Evolutionary conservation across 2,113 vertebrate species (phyloP), one percentile per base, ranked within the genome.

Genomic region (Mormoops blainvillei): DNA sequence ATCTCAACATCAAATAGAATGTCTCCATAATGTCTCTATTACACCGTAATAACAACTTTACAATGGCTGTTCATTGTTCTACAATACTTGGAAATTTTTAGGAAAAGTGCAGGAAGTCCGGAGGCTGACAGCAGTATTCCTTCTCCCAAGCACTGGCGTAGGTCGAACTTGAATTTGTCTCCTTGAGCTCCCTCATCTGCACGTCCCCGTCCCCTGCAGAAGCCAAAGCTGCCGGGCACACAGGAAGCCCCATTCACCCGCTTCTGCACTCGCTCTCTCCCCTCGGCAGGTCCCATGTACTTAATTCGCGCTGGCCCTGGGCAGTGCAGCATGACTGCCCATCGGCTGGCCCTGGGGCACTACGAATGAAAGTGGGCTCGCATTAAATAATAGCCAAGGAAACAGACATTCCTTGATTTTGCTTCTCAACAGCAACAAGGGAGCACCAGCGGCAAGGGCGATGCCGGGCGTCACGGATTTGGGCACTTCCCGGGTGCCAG

Each of bases 381-480:
- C 6, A 18, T 22, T 67, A 52, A 87, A 45, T 5, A 61, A 83
- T 22, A 38, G 8, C n/a, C 24, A 71, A 54, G 31, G 41, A 92
- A 76, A 71, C 7, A 28, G 52, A 61, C 36, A 48, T n/a, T 18
- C 1, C 67, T 3, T 5, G 38, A 76, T 19, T 11, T 65, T 45
- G 18, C n/a, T 89, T 50, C 16, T 87, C 38, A 22, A 43, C 13
- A 61, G 61, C 38, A 41, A 43, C 43, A 11, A 65, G 7, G 24
- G 36, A 7, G 4, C 43, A 43, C 33, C 1, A 78, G 56, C 22
- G 9, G 22, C 36, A 26, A 61, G 33, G 2, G 43, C 10, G 16
- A 24, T 20, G 16, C 48, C 13, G 3, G n/a, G 15, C 15, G 28
- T 28, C 41, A 14, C 0, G 33, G 1, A 4, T 9, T 1, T 1